Evolutionary conservation across 30 jellyfish, hydroid and myxozoan species (phyloP).

Genomic region (Chironex yamaguchii): DNA sequence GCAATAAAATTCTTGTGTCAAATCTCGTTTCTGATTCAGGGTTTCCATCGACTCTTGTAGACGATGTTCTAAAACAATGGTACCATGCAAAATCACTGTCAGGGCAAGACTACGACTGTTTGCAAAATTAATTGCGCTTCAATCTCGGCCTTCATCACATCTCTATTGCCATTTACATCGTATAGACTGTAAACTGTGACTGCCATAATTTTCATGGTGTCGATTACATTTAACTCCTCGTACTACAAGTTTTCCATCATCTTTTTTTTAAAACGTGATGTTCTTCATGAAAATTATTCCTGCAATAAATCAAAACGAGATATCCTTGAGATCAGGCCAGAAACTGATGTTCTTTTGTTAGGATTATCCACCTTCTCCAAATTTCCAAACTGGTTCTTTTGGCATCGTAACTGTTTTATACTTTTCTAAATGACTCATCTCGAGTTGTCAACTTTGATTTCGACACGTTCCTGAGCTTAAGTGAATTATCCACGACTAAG

Average conservation of each 20-base stretch:
- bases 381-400: slow-evolving; percentile 6
- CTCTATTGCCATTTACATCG: slow-evolving; percentile 5
- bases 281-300: slow-evolving; percentile 4
- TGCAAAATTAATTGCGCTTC: slow-evolving; percentile 23
- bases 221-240: slow-evolving; percentile 19
- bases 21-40: background rate
- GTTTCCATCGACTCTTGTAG: slow-evolving; percentile 13
- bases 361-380: slow-evolving; percentile 31
- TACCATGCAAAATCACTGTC: slow-evolving; percentile 12
- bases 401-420: slow-evolving; percentile 52
- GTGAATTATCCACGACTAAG: slow-evolving; percentile 6
- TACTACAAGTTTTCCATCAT: slow-evolving; percentile 3
- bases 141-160: slow-evolving; percentile 6
- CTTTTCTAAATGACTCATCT: slow-evolving; percentile 43
- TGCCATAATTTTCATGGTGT: slow-evolving; percentile 14
- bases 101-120: slow-evolving; percentile 5
- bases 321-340: slow-evolving; percentile 20
- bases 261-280: background rate
- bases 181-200: background rate
- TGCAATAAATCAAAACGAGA: slow-evolving; percentile 21
- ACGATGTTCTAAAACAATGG: slow-evolving; percentile 18
- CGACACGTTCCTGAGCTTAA: slow-evolving; percentile 27
- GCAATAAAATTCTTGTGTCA: background rate
- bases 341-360: slow-evolving; percentile 22
- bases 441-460: slow-evolving; percentile 41